A percentile compares a stretch with the other conserved stretches of the same genome.
phyloP scores from a whole-genome alignment of 2,113 vertebrate genomes.

The Cisticola juncidis region DNA sequence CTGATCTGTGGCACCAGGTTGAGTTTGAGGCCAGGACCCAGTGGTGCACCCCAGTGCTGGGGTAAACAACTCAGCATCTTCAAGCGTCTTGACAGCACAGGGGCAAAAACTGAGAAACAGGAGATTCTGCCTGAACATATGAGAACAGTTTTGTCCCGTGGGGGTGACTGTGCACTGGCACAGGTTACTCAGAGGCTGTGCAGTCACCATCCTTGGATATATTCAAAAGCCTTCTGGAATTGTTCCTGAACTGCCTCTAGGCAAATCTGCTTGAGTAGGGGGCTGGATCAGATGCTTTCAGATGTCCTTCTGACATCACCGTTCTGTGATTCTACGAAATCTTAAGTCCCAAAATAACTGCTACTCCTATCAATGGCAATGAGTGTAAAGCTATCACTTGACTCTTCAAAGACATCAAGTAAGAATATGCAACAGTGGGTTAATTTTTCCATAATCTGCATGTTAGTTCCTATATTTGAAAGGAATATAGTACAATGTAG shows the following conservation, averaged over 20 bases:
- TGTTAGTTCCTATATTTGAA: neutral
- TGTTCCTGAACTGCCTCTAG: no score
- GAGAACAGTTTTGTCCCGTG: neutral
- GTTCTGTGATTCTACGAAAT: neutral
- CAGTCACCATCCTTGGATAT: neutral
- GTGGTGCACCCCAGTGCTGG: neutral
- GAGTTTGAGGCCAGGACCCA: neutral
- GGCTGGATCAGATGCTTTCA: neutral
- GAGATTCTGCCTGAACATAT: neutral
- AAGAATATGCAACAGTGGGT: neutral
- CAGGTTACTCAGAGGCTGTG: neutral
- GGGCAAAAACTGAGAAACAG: neutral
- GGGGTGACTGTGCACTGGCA: no score
- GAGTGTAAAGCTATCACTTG: neutral
- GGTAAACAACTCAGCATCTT: neutral
- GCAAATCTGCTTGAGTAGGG: fast-evolving
- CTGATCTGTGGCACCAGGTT: neutral
- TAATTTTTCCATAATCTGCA: neutral
- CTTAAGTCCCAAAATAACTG: neutral
- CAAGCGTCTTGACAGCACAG: neutral
- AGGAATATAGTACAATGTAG: neutral
- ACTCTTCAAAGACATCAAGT: neutral
- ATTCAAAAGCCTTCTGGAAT: neutral
- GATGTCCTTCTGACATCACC: neutral
- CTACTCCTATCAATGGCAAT: neutral